Base-by-base conservation (phyloP, 2,797 vertebrate species). In the Astyanax mexicanus region DNA sequence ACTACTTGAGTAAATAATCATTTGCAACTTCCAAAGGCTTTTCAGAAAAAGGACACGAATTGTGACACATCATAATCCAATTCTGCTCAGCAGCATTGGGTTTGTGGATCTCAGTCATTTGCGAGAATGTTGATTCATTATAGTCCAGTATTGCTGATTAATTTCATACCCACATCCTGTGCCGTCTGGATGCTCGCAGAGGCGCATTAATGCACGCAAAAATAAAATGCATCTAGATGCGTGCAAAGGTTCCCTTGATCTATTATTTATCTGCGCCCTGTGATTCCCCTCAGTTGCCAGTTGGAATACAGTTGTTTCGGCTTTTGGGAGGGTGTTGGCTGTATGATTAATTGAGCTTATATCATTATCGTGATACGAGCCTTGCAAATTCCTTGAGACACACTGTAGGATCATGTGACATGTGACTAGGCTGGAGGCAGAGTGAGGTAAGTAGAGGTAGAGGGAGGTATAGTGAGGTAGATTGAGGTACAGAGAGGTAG, bases 1-100 rank as follows among this genome's bases (percentile, higher is more conserved):
- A 81, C 82, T 38, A 60, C 60, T 79, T 64, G 29, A 61, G 52
- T 66, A 80, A 89, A 81, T 81, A 72, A 78, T 85, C 86, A 80
- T 90, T 87, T 90, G 83, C 85, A 69, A 81, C 64, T 75, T 69
- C 21, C 68, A 71, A 77, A 74, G 73, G 72, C 64, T 64, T 45
- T 78, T 71, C 80, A 38, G n/a, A n/a, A n/a, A n/a, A 85, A 77
- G 81, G 37, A 47, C 61, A 65, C 15, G 70, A 84, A 85, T 88
- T 86, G 85, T 65, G 70, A 68, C 58, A 32, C 60, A 60, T 72
- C 81, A 80, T 88, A 86, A 89, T 81, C 84, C 77, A 65, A 73
- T 84, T 69, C 82, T 83, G 85, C 88, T n/a, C n/a, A n/a, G n/a
- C n/a, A n/a, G 45, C 76, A 85, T 86, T 84, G 83, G 73, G 85